phyloP scores from a whole-genome alignment of 2,113 vertebrate genomes.

The Aphelocoma coerulescens region DNA sequence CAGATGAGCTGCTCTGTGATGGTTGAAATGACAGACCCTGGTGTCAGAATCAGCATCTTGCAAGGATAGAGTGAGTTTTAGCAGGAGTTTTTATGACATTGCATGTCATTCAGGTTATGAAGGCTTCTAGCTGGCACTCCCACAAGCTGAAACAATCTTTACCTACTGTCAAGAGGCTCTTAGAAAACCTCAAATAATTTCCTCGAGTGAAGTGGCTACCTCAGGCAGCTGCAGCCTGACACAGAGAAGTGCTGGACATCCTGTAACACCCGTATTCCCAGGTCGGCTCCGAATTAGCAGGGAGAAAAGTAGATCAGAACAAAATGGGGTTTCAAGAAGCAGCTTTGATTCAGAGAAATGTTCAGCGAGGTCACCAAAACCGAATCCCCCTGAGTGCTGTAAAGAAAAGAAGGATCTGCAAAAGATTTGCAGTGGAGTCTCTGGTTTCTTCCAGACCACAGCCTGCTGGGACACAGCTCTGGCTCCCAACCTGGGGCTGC shows the following conservation, averaged over 20 bases:
- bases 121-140: constrained; percentile 22
- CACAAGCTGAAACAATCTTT: constrained; percentile 29
- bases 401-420: constrained; percentile 12
- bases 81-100: constrained; percentile 17
- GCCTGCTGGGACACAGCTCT: background rate
- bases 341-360: background rate
- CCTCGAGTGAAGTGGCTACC: constrained; percentile 35
- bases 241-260: background rate
- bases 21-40: background rate
- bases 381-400: background rate
- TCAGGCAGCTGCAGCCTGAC: constrained; percentile 22
- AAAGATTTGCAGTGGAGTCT: constrained; percentile 6
- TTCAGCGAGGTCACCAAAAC: background rate
- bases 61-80: background rate
- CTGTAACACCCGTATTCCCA: background rate
- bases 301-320: background rate
- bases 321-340: background rate
- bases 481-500: background rate
- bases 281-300: background rate
- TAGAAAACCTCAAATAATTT: constrained; percentile 52
- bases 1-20: background rate
- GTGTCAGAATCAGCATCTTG: background rate
- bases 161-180: constrained; percentile 37
- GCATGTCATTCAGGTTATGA: constrained; percentile 10
- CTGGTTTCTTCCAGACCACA: background rate